These are phyloP conservation scores for Synodontis membranacea DNA, from an alignment of 2,113 vertebrate species.

Conservation along the genomic window DNA sequence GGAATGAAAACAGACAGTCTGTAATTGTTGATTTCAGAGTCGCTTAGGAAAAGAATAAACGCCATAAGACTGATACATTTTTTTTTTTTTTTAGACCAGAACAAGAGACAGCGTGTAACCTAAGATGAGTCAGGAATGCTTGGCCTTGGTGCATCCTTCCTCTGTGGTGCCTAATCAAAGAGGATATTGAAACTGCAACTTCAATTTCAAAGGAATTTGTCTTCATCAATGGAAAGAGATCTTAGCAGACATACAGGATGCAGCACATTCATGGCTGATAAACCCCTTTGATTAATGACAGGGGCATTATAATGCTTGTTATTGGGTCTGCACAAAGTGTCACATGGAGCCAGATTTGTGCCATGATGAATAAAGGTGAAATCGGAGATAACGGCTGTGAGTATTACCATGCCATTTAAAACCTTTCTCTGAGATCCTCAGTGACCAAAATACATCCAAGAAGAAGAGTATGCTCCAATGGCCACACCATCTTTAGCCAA, in stretches of 20 bases:
- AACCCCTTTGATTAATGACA: slow-evolving; percentile 59
- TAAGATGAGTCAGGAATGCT: slow-evolving; percentile 13
- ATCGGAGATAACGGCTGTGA: neutral
- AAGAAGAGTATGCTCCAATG: neutral
- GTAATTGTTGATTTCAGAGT: neutral
- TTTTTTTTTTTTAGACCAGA: neutral
- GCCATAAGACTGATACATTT: neutral
- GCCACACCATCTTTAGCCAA: slow-evolving; percentile 2
- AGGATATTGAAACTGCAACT: slow-evolving; percentile 41
- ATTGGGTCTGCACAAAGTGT: slow-evolving; percentile 44
- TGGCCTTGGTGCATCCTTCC: neutral
- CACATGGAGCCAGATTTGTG: neutral
- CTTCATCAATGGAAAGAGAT: slow-evolving; percentile 37
- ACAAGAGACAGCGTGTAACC: neutral
- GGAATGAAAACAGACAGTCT: slow-evolving; percentile 1
- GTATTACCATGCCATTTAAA: neutral
- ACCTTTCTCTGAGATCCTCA: neutral
- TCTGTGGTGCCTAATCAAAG: neutral
- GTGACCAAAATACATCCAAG: slow-evolving; percentile 5
- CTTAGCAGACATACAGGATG: slow-evolving; percentile 46
- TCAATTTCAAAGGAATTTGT: slow-evolving; percentile 47
- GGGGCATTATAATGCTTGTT: slow-evolving; percentile 59
- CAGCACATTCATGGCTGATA: slow-evolving; percentile 46
- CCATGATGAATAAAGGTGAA: slow-evolving; percentile 18
- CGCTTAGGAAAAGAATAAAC: neutral